A percentile compares a stretch with the other conserved stretches of the same genome.
Conservation (phyloP, 2,113 vertebrate species). For the Corythornis cristatus region DNA sequence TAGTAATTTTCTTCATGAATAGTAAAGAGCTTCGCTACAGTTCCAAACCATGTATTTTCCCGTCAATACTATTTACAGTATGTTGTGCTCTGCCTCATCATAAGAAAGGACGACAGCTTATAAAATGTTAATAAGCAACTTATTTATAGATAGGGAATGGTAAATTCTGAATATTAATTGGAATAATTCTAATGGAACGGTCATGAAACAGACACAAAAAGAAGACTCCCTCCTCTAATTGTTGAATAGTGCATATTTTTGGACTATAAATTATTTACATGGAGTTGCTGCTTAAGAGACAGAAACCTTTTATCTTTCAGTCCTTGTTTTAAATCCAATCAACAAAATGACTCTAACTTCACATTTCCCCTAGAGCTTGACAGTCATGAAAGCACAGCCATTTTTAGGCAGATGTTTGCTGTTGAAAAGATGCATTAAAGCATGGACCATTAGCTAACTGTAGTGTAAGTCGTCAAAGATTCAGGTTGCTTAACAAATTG, state of each 20-base stretch:
- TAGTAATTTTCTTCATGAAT: conserved; percentile 23
- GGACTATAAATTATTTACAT: conserved; percentile 38
- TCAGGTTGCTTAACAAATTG: conserved; percentile 64
- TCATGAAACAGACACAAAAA: conserved; percentile 1
- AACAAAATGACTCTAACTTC: conserved; percentile 30
- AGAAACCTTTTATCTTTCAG: conserved; percentile 33
- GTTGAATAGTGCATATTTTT: conserved; percentile 22
- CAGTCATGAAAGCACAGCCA: conserved; percentile 25
- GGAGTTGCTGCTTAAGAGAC: neutral
- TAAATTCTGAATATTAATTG: conserved; percentile 58
- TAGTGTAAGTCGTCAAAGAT: conserved; percentile 42
- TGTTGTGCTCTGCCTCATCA: conserved; percentile 21
- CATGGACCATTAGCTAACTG: conserved; percentile 56
- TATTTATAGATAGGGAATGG: conserved; percentile 23
- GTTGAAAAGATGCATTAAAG: conserved; percentile 36
- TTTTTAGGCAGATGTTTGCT: conserved; percentile 55
- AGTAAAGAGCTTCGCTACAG: neutral
- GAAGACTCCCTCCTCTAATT: neutral
- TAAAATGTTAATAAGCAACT: conserved; percentile 41
- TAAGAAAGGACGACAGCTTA: conserved; percentile 13
- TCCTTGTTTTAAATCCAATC: conserved; percentile 36
- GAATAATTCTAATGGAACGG: conserved; percentile 14
- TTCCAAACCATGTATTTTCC: conserved; percentile 25
- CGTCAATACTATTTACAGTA: conserved; percentile 25
- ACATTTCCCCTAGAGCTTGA: neutral